Evolutionary conservation across 2,888 invertebrate genomes (phyloP).

Genomic region (Dusona sp.): DNA sequence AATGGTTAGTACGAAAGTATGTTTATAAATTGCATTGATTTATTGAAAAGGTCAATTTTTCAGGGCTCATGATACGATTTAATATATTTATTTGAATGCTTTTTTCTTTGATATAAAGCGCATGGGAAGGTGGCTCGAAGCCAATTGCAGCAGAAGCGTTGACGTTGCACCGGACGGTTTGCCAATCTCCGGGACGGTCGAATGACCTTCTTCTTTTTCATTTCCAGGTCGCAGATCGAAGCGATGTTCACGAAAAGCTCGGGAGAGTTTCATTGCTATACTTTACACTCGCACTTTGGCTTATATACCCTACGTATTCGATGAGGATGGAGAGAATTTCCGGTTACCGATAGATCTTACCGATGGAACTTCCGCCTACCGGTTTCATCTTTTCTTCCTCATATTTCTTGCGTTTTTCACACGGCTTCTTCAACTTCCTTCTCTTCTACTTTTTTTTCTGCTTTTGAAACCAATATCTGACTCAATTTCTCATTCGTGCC

Average conservation of each 20-base stretch:
- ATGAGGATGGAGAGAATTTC: slow-evolving; percentile 66
- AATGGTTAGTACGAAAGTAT: not conserved
- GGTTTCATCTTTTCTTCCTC: slow-evolving; percentile 48
- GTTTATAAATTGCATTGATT: not conserved
- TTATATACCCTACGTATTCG: slow-evolving; percentile 26
- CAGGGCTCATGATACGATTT: not conserved
- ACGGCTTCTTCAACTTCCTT: slow-evolving; percentile 4
- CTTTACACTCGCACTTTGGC: slow-evolving; percentile 37
- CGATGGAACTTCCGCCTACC: slow-evolving; percentile 66
- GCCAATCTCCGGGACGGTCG: slow-evolving; percentile 68
- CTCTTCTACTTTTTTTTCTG: slow-evolving; percentile 22
- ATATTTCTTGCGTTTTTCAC: slow-evolving; percentile 19
- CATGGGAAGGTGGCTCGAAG: slow-evolving; percentile 70
- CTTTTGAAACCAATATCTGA: slow-evolving; percentile 47
- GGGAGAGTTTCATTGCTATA: slow-evolving; percentile 36
- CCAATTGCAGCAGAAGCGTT: slow-evolving; percentile 72
- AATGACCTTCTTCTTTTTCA: slow-evolving; percentile 64
- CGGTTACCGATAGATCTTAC: slow-evolving; percentile 63
- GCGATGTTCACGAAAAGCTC: slow-evolving; percentile 38
- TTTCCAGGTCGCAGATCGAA: slow-evolving; percentile 63
- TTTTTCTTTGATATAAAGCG: slow-evolving; percentile 43
- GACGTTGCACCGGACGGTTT: slow-evolving; percentile 59
- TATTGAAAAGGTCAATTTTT: not conserved
- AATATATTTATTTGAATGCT: slow-evolving; percentile 12
- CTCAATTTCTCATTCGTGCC: slow-evolving; percentile 40